These are phyloP conservation scores for Callyntrura guangdongensis DNA, from an alignment of 2,888 invertebrate species.

Conservation along the genomic window DNA sequence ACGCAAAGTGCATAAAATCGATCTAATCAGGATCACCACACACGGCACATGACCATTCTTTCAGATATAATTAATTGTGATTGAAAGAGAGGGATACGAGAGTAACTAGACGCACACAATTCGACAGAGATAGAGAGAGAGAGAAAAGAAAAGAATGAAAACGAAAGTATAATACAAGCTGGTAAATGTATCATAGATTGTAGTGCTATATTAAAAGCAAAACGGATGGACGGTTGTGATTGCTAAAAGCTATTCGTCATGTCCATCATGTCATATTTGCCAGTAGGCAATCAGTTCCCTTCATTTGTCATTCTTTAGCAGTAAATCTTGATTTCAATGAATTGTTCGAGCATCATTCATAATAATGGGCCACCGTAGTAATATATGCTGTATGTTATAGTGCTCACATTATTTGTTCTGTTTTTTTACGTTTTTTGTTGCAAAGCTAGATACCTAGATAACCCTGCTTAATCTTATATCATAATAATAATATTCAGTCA, in stretches of 20 bases:
- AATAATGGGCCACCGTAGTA: slow-evolving; percentile 48
- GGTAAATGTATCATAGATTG: too few species aligned
- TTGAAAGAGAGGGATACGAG: slow-evolving; percentile 49
- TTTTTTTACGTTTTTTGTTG: too few species aligned
- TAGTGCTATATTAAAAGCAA: slow-evolving; percentile 13
- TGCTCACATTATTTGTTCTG: slow-evolving; percentile 12
- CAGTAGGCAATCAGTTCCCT: slow-evolving; percentile 37
- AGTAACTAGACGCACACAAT: background rate
- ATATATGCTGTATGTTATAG: slow-evolving; percentile 11
- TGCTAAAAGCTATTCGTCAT: slow-evolving; percentile 53
- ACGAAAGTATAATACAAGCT: background rate
- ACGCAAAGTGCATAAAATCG: slow-evolving; percentile 64
- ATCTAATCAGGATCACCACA: slow-evolving; percentile 56
- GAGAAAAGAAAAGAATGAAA: slow-evolving; percentile 19
- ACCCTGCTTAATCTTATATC: background rate
- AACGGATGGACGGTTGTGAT: slow-evolving; percentile 9
- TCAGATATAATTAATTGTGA: slow-evolving; percentile 63
- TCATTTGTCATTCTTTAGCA: slow-evolving; percentile 56
- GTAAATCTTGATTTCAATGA: slow-evolving; percentile 53
- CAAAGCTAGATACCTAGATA: background rate
- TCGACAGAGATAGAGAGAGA: background rate
- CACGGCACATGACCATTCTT: slow-evolving; percentile 27
- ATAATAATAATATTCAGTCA: slow-evolving; percentile 30
- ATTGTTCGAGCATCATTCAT: slow-evolving; percentile 8
- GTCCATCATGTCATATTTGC: slow-evolving; percentile 35